phyloP scores from a whole-genome alignment of 2,797 vertebrate genomes.

The Sitta carolinensis region DNA sequence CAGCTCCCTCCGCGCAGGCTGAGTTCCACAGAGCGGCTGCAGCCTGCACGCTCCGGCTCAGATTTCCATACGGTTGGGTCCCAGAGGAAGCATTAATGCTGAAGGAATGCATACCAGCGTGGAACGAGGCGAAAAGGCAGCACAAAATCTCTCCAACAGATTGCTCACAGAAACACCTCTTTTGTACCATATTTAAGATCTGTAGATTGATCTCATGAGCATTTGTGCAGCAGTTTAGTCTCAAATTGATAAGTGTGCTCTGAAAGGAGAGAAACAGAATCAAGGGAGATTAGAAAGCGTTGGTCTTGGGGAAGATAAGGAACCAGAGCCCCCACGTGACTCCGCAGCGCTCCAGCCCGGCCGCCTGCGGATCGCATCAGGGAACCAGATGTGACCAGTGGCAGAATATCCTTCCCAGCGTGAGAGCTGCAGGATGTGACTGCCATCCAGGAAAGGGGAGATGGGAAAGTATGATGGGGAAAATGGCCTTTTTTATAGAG shows the following conservation, averaged over 20 bases:
- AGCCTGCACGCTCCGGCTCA: conserved; percentile 48
- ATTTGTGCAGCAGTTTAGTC: conserved; percentile 5
- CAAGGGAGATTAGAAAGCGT: background rate
- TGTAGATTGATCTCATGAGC: conserved; percentile 34
- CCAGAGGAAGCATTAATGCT: conserved; percentile 72
- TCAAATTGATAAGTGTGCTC: conserved; percentile 6
- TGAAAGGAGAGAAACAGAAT: background rate
- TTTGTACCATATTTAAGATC: conserved; percentile 13
- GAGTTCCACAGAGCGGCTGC: conserved; percentile 7
- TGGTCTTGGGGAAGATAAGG: conserved; percentile 26
- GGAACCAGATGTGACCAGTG: conserved; percentile 66
- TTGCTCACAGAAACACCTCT: conserved; percentile 46
- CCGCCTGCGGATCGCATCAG: conserved; percentile 66
- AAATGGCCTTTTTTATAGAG: conserved; percentile 29
- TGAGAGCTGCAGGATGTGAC: conserved; percentile 51
- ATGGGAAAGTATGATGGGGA: conserved; percentile 57
- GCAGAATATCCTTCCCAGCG: conserved; percentile 39
- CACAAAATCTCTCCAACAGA: conserved; percentile 42
- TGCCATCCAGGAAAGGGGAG: conserved; percentile 63
- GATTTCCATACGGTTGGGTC: conserved; percentile 71
- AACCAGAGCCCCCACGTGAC: conserved; percentile 15
- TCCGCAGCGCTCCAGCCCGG: background rate
- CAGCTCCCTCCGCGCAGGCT: conserved; percentile 5
- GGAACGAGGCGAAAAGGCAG: conserved; percentile 41
- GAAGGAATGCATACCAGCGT: conserved; percentile 71